A percentile compares a stretch with the other conserved stretches of the same genome.
phyloP scores from a whole-genome alignment of 2,113 vertebrate species.

The Dromaius novaehollandiae region DNA sequence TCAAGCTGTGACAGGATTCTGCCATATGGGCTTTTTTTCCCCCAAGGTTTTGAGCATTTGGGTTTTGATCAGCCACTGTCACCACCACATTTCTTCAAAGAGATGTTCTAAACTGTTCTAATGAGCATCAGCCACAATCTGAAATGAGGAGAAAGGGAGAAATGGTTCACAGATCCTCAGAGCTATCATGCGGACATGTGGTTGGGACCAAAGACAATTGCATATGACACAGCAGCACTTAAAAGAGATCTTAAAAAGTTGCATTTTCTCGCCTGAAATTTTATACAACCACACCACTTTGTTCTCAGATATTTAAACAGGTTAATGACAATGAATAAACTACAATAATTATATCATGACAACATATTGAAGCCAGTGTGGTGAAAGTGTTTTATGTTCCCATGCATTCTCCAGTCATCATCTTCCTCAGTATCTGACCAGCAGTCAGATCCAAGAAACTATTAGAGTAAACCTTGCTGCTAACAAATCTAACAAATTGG shows the following conservation, averaged over 20 bases:
- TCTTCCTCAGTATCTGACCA: conserved; percentile 16
- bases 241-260: conserved; percentile 41
- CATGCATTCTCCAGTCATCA: neutral
- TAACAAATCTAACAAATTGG: conserved; percentile 22
- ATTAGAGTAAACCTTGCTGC: neutral
- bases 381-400: conserved; percentile 53
- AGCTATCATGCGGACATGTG: conserved; percentile 19
- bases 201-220: conserved; percentile 43
- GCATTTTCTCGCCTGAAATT: neutral
- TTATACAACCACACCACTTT: conserved; percentile 51
- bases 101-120: conserved; percentile 31
- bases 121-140: conserved; percentile 39
- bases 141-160: conserved; percentile 51
- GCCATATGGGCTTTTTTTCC: conserved; percentile 36
- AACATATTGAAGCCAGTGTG: conserved; percentile 13
- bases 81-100: conserved; percentile 56
- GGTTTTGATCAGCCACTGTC: conserved; percentile 46
- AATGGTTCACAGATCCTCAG: conserved; percentile 56
- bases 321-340: conserved; percentile 50
- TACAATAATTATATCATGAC: conserved; percentile 3
- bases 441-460: conserved; percentile 23
- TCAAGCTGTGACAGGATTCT: conserved; percentile 47
- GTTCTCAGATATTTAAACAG: conserved; percentile 55
- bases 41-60: conserved; percentile 42
- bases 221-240: conserved; percentile 1